Evolutionary conservation across 2,797 vertebrate species (phyloP), one percentile per base, ranked within the genome.

Genomic region (Craterocephalus amniculus): DNA sequence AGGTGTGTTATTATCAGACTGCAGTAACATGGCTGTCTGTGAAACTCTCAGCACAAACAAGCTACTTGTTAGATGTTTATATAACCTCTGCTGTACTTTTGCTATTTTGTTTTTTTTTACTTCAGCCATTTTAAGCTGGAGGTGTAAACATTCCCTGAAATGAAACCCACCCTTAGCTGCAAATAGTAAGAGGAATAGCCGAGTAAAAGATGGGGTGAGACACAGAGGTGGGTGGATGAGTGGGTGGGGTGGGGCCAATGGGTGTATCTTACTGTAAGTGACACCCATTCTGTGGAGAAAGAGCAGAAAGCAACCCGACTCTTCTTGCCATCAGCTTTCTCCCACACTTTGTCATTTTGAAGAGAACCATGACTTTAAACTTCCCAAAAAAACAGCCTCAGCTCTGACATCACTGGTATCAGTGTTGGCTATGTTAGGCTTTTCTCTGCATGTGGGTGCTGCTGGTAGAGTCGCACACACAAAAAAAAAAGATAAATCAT

Each of bases 121-220:
- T 72, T 81, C 72, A 80, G 83, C 83, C 81, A 84, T 87, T 87
- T 88, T 74, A 76, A 74, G 75, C 66, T 27, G 29, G 64, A 80
- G 79, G 58, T 83, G 68, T 72, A 85, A 90, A 91, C 78, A 88
- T 82, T 81, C 67, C 82, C 77, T 71, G 63, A 84, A 83, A 88
- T 82, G 77, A 91, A 89, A 77, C 86, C 86, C 83, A 80, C 35
- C 4, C 74, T 81, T 63, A 5, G 58, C 55, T 63, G 40, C 36
- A 31, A 68, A 65, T 60, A 72, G 56, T 67, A 3, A 61, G 56
- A 67, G 74, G 80, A 78, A 72, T 65, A 79, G 78, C 62, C 16
- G 64, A 79, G 78, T 32, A 70, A 45, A 65, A 70, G 58, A 81
- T 73, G 84, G 78, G 48, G 58, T 69, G 71, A 77, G 67, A 79